Evolutionary conservation across 1,140 invertebrate genomes (phyloP), one percentile per base, ranked within the genome.

Genomic region (Ceratina australensis): DNA sequence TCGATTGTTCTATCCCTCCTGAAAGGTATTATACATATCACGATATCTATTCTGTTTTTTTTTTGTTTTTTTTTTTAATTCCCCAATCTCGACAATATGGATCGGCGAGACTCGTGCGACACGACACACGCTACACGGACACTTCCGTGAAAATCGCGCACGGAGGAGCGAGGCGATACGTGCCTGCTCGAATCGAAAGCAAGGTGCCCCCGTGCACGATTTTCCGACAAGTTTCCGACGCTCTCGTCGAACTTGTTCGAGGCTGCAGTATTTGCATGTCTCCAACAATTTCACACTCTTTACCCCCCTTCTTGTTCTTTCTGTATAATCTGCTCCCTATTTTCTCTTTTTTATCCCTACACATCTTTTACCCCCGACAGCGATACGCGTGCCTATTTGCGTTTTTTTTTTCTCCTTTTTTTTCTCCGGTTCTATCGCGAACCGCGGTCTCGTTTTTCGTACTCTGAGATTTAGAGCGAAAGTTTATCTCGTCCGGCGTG

Each of bases 211-310:
- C 18, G 18, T 15, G 33, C 5, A 22, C 1, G 57, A 72, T 82
- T 49, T 56, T 72, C 60, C 63, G 47, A 59, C 52, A 78, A 57
- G 33, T 18, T 52, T 24, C 49, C 28, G 50, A 47, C 50, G 18
- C 68, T 47, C 71, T 75, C 72, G 81, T 85, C 61, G 71, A 65
- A 79, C 82, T 72, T 60, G 63, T 65, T 83, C 73, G 80, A 84
- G 80, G 79, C 82, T 88, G 80, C 83, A 84, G 74, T 85, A 82
- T 84, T 86, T 89, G 85, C 86, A 82, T 89, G 86, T 83, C 83
- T 88, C 76, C 71, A 54, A 59, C 54, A 78, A 56, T 76, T 47
- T 81, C 47, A 56, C 76, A 66, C 77, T 65, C 22, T 75, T 42
- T 52, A 47, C 47, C 26, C 20, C 68, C 33, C 63, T 63, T 84